A percentile compares a stretch with the other conserved stretches of the same genome.
phyloP scores from a whole-genome alignment of 2,113 vertebrate species.

The Ameiurus melas region DNA sequence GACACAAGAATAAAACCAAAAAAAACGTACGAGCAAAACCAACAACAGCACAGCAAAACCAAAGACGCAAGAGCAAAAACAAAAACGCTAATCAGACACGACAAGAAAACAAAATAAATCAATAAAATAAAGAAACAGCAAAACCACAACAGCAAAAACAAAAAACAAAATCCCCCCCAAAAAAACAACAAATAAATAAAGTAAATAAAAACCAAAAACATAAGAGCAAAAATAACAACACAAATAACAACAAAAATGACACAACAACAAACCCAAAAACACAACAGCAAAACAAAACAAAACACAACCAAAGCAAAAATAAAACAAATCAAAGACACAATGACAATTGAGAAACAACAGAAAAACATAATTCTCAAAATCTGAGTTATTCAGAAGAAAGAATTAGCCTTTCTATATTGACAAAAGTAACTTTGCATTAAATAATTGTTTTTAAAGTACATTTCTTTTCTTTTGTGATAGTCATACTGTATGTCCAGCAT shows the following conservation, averaged over 20 bases:
- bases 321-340: neutral
- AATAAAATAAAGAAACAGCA: neutral
- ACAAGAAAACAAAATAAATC: no score
- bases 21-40: neutral
- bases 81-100: no score
- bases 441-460: neutral
- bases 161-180: neutral
- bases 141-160: neutral
- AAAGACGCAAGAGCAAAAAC: neutral
- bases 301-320: neutral
- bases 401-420: neutral
- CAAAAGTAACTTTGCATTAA: neutral
- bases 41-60: slow-evolving; percentile 1
- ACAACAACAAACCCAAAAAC: neutral
- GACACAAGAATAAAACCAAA: neutral
- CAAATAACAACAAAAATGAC: neutral
- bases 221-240: neutral
- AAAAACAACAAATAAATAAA: no score
- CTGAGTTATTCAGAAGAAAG: neutral
- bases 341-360: neutral
- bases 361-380: neutral
- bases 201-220: neutral
- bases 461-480: neutral
- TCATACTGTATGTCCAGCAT: neutral
- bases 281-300: neutral